Base-by-base conservation (phyloP, 2,113 vertebrate genomes). In the Xenus cinereus region DNA sequence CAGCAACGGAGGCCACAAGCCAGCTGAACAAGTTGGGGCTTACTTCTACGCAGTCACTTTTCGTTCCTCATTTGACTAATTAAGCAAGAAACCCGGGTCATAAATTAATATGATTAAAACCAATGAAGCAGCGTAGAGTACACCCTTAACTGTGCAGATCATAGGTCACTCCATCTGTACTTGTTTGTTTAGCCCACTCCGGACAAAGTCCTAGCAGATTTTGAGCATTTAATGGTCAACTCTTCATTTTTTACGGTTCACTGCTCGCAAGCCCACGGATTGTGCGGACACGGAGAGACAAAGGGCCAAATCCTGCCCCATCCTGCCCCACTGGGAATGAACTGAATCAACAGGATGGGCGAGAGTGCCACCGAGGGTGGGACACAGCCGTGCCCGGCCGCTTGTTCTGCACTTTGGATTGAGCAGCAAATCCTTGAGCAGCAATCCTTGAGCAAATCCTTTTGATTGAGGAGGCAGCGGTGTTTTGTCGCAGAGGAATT, bases 141-240 rank as follows among this genome's bases (percentile, higher is more conserved):
- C 89, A 90, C 71, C 45, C 72, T 79, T 76, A 92, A 71, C 74
- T 72, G 51, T 59, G 69, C 35, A 72, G 93, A 86, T 69, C 95
- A 94, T 63, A 93, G 94, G 92, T 95, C 91, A 78, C 57, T 72
- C 60, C 66, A 68, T 90, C 80, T 68, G 86, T 20, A 46, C 84
- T 93, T 97, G 94, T 97, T 97, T 97, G 79, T 73, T 95, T 91
- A 94, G 89, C 93, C 96, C 94, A 95, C 85, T 93, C 73, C 3
- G 96, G 89, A 89, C 96, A 95, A 97, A 97, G 97, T 97, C 96
- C 97, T 83, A 35, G 41, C 41, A 77, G 80, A 74, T 89, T 95
- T 89, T 74, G 62, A 95, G 51, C 82, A 87, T 75, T 91, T 93
- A 92, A 93, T 97, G 90, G 93, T 89, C 95, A 92, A 94, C 87